Percentiles rank a stretch among this genome's conserved stretches.
Conservation (phyloP, 2,113 vertebrate species). For the Mormyrus iriodes region DNA sequence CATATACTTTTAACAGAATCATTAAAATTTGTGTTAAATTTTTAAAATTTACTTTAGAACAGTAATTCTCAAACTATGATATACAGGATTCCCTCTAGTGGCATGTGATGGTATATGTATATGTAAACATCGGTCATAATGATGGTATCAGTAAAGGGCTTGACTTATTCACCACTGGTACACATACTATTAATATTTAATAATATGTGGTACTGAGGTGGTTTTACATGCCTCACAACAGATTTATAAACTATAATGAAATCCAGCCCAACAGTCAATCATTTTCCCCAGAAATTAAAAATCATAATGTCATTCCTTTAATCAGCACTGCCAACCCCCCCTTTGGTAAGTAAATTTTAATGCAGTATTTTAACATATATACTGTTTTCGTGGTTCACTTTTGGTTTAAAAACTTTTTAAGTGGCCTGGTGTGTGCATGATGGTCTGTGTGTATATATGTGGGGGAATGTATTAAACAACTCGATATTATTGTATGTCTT, state of each 20-base stretch:
- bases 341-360: neutral
- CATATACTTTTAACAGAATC: neutral
- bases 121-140: no score
- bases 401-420: neutral
- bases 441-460: no score
- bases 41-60: neutral
- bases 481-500: no score
- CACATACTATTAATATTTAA: no score
- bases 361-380: neutral
- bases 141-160: no score
- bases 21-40: neutral
- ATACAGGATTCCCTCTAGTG: neutral
- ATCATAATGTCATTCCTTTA: neutral
- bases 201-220: no score
- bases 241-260: neutral
- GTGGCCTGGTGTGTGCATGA: no score
- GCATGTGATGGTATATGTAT: neutral
- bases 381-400: neutral
- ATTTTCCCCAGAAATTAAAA: neutral
- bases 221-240: neutral
- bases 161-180: no score
- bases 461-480: no score
- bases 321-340: neutral
- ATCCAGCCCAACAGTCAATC: no score
- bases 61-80: neutral